phyloP scores from a whole-genome alignment of 1,140 invertebrate species.

The Aleiodes sp. region DNA sequence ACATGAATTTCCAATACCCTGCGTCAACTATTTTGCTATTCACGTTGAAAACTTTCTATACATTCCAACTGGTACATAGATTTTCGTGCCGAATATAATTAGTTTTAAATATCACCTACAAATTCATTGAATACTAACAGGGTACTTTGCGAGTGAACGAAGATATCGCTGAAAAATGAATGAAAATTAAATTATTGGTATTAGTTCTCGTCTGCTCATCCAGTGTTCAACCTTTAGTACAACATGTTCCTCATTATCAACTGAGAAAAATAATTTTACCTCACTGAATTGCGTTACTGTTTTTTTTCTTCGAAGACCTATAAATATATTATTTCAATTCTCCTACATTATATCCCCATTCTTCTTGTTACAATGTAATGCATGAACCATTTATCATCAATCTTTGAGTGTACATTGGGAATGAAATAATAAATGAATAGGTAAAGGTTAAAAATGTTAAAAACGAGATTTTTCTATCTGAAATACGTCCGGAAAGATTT shows the following conservation, averaged over 20 bases:
- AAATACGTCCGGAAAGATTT: neutral
- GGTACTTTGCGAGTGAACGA: conserved; percentile 11
- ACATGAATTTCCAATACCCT: neutral
- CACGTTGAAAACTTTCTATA: neutral
- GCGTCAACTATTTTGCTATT: conserved; percentile 14
- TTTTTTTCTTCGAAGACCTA: neutral
- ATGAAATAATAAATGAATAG: neutral
- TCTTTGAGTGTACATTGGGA: neutral
- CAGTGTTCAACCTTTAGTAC: neutral
- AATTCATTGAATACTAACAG: conserved; percentile 15
- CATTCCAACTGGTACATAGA: neutral
- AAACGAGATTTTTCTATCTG: neutral
- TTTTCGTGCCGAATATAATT: neutral
- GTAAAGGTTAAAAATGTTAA: too few species aligned
- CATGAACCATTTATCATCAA: neutral
- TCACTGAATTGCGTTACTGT: neutral
- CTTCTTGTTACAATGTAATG: neutral
- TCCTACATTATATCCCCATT: neutral
- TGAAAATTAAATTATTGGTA: neutral
- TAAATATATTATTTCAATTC: neutral
- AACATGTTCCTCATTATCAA: neutral
- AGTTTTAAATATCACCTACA: neutral
- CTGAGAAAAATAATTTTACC: neutral
- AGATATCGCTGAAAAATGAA: neutral
- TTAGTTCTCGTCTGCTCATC: neutral